Evolutionary conservation across 2,113 vertebrate genomes (phyloP).

Genomic region (Rhynchopsitta pachyrhyncha): DNA sequence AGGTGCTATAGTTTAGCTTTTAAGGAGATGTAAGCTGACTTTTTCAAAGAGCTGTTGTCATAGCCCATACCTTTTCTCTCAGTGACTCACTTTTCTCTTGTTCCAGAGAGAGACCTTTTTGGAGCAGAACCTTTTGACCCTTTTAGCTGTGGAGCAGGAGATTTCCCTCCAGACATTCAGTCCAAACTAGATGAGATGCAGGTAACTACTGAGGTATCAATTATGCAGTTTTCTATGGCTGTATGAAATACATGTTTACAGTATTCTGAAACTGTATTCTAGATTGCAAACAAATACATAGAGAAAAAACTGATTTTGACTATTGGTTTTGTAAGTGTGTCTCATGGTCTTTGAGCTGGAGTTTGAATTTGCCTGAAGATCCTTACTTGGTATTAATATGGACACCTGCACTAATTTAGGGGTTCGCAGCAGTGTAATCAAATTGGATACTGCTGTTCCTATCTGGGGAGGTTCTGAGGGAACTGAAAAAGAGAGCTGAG

Average conservation of each 20-base stretch:
- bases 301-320: not conserved
- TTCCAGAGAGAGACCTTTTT: slow-evolving; percentile 93
- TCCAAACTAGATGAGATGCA: slow-evolving; percentile 99
- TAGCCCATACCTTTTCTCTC: not conserved
- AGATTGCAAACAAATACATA: not conserved
- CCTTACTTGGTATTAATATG: not conserved
- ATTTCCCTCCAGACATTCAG: slow-evolving; percentile 96
- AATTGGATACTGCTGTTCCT: not conserved
- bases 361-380: not conserved
- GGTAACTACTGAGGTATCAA: slow-evolving; percentile 77
- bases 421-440: not conserved
- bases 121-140: slow-evolving; percentile 97
- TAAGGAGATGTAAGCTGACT: not conserved
- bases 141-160: slow-evolving; percentile 92
- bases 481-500: not conserved
- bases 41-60: fast-evolving
- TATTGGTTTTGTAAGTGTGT: not conserved
- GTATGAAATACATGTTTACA: not conserved
- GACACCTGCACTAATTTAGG: not conserved
- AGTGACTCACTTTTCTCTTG: slow-evolving; percentile 50
- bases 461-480: not conserved
- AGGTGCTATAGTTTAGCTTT: not conserved
- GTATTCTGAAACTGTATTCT: not conserved
- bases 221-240: not conserved
- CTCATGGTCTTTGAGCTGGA: not conserved